These are phyloP conservation scores for Heliconius erato DNA, from an alignment of 2,888 invertebrate genomes.

Conservation along the genomic window DNA sequence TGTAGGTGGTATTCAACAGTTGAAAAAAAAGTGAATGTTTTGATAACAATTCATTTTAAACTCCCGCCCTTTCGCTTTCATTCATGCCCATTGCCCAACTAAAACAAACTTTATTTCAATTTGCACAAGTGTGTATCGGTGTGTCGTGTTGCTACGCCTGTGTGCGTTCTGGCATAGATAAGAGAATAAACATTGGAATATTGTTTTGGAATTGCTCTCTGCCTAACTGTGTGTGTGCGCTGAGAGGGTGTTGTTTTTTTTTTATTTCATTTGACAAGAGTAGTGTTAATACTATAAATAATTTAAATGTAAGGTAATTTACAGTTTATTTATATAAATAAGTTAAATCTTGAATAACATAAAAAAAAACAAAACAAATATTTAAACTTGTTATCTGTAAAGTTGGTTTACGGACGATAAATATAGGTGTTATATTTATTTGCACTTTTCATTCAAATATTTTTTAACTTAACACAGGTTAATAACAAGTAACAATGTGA, in stretches of 20 bases:
- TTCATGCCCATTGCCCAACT: constrained; percentile 83
- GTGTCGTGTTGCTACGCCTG: constrained; percentile 69
- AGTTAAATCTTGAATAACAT: not conserved
- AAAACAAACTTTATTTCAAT: constrained; percentile 85
- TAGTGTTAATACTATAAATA: not conserved
- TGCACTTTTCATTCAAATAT: too few relatives aligned
- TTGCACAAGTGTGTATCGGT: constrained; percentile 78
- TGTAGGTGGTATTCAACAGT: constrained; percentile 29
- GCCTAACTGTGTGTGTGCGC: constrained; percentile 47
- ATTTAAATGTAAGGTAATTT: not conserved
- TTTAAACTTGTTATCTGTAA: too few relatives aligned
- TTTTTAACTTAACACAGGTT: too few relatives aligned
- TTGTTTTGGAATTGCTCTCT: constrained; percentile 43
- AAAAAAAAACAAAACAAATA: too few relatives aligned
- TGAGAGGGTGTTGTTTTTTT: constrained; percentile 35
- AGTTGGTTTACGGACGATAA: too few relatives aligned
- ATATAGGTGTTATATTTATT: too few relatives aligned
- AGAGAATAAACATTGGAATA: constrained; percentile 43
- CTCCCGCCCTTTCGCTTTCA: constrained; percentile 78
- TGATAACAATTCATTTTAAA: constrained; percentile 71
- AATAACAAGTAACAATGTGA: too few relatives aligned
- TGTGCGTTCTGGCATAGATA: constrained; percentile 74
- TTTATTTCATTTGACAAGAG: not conserved
- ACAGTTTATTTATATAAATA: not conserved
- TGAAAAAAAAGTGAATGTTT: constrained; percentile 63